Evolutionary conservation across 2,113 vertebrate species (phyloP).

Genomic region (Muntiacus reevesi): DNA sequence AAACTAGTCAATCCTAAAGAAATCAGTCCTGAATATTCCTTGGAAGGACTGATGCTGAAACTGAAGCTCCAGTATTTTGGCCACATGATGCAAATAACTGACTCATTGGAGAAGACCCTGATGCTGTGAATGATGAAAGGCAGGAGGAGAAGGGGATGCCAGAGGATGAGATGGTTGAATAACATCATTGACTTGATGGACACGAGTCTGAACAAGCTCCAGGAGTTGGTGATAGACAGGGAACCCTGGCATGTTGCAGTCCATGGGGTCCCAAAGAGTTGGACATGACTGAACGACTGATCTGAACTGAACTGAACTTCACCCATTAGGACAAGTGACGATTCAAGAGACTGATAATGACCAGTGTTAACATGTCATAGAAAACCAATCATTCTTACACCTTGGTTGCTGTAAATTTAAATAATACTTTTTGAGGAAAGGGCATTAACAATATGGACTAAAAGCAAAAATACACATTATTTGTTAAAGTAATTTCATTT

Average conservation of each 20-base stretch:
- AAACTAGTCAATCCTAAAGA: background rate
- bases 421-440: background rate
- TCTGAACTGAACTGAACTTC: background rate
- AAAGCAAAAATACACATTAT: background rate
- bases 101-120: background rate
- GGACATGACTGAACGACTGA: background rate
- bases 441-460: background rate
- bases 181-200: background rate
- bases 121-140: background rate
- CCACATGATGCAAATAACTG: background rate
- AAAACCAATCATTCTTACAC: conserved; percentile 23
- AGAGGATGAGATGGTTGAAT: background rate
- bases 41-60: background rate
- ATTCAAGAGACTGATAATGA: conserved; percentile 34
- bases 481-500: background rate
- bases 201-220: background rate
- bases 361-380: background rate
- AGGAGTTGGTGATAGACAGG: background rate
- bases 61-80: background rate
- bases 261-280: background rate
- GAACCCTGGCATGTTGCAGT: background rate
- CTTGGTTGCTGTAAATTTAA: background rate
- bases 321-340: conserved; percentile 17
- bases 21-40: background rate
- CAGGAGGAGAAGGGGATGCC: background rate